A percentile compares a stretch with the other conserved stretches of the same genome.
These are phyloP conservation scores for Montipora cactus DNA, from an alignment of 64 coral and sea anemone genomes.

Conservation along the genomic window DNA sequence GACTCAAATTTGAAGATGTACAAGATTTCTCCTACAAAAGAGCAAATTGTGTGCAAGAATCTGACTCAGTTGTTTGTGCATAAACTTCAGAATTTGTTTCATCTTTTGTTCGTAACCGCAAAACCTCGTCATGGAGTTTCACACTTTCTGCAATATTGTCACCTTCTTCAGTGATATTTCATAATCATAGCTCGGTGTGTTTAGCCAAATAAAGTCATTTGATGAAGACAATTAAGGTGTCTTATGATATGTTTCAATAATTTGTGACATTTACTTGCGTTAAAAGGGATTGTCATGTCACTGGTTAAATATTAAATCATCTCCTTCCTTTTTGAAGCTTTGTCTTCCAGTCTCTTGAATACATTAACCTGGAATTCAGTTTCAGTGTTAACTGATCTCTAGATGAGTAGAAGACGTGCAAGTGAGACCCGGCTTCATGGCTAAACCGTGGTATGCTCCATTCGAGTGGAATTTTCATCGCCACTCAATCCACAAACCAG, in stretches of 20 bases:
- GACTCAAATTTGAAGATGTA: neutral
- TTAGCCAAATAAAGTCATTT: neutral
- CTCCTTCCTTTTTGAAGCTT: neutral
- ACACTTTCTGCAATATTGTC: neutral
- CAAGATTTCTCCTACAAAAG: neutral
- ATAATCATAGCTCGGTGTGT: neutral
- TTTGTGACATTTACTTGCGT: neutral
- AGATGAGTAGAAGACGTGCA: neutral
- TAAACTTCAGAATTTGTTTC: neutral
- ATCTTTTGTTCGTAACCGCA: neutral
- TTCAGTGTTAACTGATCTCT: slow-evolving; percentile 17
- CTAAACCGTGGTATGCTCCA: slow-evolving; percentile 47
- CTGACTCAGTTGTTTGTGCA: neutral
- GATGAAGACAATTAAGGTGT: neutral
- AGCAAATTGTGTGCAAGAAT: neutral
- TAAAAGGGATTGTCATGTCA: neutral
- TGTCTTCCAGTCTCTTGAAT: neutral
- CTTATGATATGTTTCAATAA: neutral
- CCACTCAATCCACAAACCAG: slow-evolving; percentile 69
- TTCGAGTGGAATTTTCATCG: slow-evolving; percentile 35
- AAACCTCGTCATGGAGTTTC: neutral
- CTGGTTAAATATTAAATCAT: neutral
- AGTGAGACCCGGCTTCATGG: neutral
- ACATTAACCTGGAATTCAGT: neutral
- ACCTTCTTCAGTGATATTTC: neutral